phyloP scores from a whole-genome alignment of 1,140 invertebrate species.

The Nebria ingens region DNA sequence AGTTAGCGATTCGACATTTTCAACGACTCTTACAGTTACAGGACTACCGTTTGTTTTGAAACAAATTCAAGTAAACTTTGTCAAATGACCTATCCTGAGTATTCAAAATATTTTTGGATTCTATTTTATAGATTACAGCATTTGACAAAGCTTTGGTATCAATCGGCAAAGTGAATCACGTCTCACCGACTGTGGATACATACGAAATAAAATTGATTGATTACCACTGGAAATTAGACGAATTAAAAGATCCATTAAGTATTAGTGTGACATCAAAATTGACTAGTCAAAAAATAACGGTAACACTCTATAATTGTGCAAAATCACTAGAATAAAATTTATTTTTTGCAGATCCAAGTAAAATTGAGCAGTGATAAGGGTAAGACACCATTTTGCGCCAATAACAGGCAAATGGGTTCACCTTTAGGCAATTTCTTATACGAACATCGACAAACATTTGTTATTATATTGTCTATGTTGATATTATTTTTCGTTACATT shows the following conservation, averaged over 20 bases:
- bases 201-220: slow-evolving; percentile 26
- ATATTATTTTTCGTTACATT: slow-evolving; percentile 27
- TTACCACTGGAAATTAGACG: slow-evolving; percentile 30
- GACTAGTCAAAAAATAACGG: slow-evolving; percentile 24
- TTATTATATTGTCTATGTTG: slow-evolving; percentile 22
- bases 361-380: slow-evolving; percentile 3
- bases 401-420: slow-evolving; percentile 10
- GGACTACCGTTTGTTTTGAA: slow-evolving; percentile 23
- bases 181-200: slow-evolving; percentile 15
- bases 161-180: slow-evolving; percentile 16
- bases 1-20: slow-evolving; percentile 17
- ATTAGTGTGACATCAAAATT: slow-evolving; percentile 22
- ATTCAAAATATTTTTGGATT: neutral
- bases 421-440: slow-evolving; percentile 10
- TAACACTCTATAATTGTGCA: slow-evolving; percentile 10
- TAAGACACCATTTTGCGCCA: neutral
- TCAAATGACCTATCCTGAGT: neutral
- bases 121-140: slow-evolving; percentile 24
- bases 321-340: neutral
- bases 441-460: slow-evolving; percentile 11
- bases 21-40: slow-evolving; percentile 20
- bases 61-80: slow-evolving; percentile 21
- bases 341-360: neutral
- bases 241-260: slow-evolving; percentile 25
- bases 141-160: slow-evolving; percentile 25